Base-by-base conservation (phyloP, 37 sponge, comb jelly and placozoan genomes). In the Spongilla lacustris region DNA sequence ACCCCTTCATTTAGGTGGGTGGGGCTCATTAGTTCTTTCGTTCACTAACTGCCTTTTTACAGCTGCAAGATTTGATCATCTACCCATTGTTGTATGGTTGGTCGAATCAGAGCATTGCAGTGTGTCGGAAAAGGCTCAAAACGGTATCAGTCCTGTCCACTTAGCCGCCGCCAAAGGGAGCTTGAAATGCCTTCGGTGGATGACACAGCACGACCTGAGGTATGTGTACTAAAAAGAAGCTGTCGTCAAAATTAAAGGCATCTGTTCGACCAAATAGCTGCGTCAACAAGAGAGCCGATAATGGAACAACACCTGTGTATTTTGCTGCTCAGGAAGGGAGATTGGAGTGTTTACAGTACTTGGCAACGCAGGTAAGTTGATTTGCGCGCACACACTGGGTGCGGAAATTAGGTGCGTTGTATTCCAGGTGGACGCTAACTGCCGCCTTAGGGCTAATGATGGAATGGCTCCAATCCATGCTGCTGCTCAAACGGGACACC, bases 391-490 rank as follows among this genome's bases (percentile, higher is more conserved):
- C 21, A 14, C 4, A 36, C 68, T 19, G 82, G 82, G 30, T 81
- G 67, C 21, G 4, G 3, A 33, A 33, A 37, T 8, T 71, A 73
- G 2, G 22, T 25, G 21, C 28, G 13, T 6, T 70, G 0, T 3
- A 0, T 38, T 36, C 68, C 67, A 90, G 86, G 91, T 77, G 33
- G 86, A 86, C 33, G 91, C 73, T 68, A 81, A 91, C 50, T 36
- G 35, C 36, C 71, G 90, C 8, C 58, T 89, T 26, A 32, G 88
- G 36, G 90, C 94, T n/a, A 85, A n/a, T 69, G 94, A 93, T 46
- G 94, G 94, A 5, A 93, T 93, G 94, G 80, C 87, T 31, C 90
- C 94, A 34, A 72, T 93, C 2, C 94, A 93, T 81, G 94, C 94
- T 33, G 90, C 94, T 25, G 89, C 94, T 29, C 94, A 93, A 68